Percentiles rank a stretch among this genome's conserved stretches.
phyloP scores from a whole-genome alignment of 2,113 vertebrate species.

The Apodemus sylvaticus region DNA sequence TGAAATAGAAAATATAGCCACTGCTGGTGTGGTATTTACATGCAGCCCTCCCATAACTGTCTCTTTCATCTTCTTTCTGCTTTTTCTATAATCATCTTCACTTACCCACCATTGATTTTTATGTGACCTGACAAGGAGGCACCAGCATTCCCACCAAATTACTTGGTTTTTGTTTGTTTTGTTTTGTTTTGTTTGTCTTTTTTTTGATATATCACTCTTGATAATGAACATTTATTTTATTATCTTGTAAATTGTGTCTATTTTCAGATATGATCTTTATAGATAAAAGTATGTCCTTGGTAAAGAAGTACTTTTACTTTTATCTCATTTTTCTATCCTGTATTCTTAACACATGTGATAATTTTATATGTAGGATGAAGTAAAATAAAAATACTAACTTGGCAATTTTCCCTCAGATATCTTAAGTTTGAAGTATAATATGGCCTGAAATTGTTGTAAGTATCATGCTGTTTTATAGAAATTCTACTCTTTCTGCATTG shows the following conservation, averaged over 20 bases:
- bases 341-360: neutral
- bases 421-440: neutral
- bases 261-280: neutral
- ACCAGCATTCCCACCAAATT: too few species aligned
- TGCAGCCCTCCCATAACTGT: too few species aligned
- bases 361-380: neutral
- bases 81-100: too few species aligned
- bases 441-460: neutral
- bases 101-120: too few species aligned
- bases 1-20: too few species aligned
- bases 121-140: too few species aligned
- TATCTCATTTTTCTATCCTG: neutral
- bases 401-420: neutral
- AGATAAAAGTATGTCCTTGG: neutral
- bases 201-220: neutral
- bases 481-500: neutral
- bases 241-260: neutral
- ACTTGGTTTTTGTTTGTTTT: neutral
- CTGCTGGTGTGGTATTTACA: too few species aligned
- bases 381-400: neutral
- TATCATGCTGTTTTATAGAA: neutral
- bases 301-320: neutral
- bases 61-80: too few species aligned
- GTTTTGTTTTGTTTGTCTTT: too few species aligned
- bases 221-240: neutral